Evolutionary conservation across 2,113 vertebrate genomes (phyloP).

Genomic region (Myxocyprinus asiaticus): DNA sequence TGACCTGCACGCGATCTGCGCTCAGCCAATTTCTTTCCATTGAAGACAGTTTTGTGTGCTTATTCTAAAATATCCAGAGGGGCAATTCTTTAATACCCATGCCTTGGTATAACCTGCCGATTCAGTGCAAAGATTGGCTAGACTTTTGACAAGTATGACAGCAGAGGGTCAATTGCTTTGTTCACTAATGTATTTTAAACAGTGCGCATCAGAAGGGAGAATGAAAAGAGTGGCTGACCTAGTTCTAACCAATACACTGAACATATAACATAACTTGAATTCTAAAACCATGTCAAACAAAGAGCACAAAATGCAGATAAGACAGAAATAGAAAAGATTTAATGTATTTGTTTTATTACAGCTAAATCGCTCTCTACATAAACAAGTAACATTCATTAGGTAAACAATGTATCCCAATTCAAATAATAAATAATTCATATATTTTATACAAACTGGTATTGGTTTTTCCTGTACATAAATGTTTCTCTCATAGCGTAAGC

Average conservation of each 20-base stretch:
- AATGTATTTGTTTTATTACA: constrained; percentile 86
- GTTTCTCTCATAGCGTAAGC: constrained; percentile 72
- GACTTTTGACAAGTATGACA: background rate
- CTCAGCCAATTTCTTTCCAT: background rate
- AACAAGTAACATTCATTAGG: constrained; percentile 90
- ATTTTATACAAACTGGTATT: constrained; percentile 88
- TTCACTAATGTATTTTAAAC: background rate
- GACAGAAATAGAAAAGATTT: constrained; percentile 62
- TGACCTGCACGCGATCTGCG: background rate
- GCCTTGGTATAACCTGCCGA: background rate
- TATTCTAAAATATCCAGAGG: background rate
- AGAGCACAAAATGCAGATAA: constrained; percentile 17
- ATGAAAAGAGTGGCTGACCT: too few species aligned
- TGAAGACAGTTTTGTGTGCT: background rate
- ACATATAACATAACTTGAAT: background rate
- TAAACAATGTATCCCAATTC: constrained; percentile 86
- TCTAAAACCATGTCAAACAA: background rate
- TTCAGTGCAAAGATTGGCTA: background rate
- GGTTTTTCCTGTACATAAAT: constrained; percentile 83
- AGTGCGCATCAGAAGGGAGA: background rate
- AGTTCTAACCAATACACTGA: background rate
- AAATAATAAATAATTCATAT: constrained; percentile 90
- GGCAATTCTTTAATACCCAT: background rate
- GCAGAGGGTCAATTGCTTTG: background rate
- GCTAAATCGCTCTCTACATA: constrained; percentile 88